A percentile compares a stretch with the other conserved stretches of the same genome.
Evolutionary conservation across 2,797 vertebrate species (phyloP).

Genomic region (Hippopotamyrus pictus): DNA sequence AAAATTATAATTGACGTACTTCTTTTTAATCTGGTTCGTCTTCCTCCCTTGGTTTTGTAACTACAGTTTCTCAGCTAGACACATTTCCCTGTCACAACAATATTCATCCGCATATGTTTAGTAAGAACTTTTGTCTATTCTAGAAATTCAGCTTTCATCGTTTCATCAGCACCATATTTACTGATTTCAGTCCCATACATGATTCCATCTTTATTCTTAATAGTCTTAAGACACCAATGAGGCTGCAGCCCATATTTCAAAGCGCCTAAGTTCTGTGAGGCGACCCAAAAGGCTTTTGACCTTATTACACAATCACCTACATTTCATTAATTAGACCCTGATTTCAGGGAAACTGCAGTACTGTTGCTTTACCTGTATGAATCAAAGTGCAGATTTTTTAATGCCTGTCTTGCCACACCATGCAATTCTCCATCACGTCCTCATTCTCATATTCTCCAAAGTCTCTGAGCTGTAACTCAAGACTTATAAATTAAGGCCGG

Average conservation of each 20-base stretch:
- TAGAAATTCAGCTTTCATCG: not conserved
- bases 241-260: not conserved
- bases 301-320: not conserved
- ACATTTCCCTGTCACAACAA: not conserved
- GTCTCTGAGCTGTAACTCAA: not conserved
- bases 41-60: not conserved
- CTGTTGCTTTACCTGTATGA: not conserved
- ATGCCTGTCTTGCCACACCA: not conserved
- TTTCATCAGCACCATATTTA: not conserved
- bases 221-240: not conserved
- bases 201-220: not conserved
- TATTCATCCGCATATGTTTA: not conserved
- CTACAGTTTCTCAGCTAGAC: not conserved
- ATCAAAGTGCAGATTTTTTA: not conserved
- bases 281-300: not conserved
- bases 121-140: not conserved
- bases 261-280: not conserved
- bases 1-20: not conserved
- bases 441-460: conserved; percentile 4
- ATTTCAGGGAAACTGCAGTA: not conserved
- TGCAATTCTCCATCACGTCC: not conserved
- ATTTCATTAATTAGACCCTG: not conserved
- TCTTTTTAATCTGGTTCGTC: not conserved
- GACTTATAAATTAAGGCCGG: not conserved
- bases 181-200: not conserved